These are phyloP conservation scores for Podargus strigoides DNA, from an alignment of 2,797 vertebrate species.

Conservation along the genomic window DNA sequence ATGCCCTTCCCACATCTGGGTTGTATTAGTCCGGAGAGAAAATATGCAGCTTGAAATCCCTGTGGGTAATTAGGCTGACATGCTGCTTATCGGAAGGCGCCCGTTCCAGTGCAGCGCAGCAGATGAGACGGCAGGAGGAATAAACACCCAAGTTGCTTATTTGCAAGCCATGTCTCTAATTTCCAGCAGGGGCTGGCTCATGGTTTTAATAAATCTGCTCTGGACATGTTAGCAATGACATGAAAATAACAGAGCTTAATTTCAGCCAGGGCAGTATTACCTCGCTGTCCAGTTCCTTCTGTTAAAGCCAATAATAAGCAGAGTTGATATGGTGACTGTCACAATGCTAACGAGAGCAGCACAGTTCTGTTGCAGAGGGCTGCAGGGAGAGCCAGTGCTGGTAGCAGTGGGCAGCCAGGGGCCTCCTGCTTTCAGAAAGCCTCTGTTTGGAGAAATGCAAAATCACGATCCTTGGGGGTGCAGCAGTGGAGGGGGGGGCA, in stretches of 20 bases:
- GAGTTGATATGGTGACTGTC: neutral
- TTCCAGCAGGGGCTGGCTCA: neutral
- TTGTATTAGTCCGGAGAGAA: conserved; percentile 56
- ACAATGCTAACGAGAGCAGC: neutral
- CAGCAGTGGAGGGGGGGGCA: rapidly evolving
- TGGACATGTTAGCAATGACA: neutral
- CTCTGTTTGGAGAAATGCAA: neutral
- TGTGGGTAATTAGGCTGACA: conserved; percentile 47
- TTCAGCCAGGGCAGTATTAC: neutral
- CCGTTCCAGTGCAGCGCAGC: conserved; percentile 17
- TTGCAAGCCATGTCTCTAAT: neutral
- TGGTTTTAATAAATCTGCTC: neutral
- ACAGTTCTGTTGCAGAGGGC: neutral
- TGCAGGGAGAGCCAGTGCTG: neutral
- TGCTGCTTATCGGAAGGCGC: conserved; percentile 37
- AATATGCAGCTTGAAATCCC: conserved; percentile 44
- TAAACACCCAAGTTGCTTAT: neutral
- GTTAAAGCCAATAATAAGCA: neutral
- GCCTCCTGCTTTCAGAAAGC: neutral
- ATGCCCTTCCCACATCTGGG: conserved; percentile 64
- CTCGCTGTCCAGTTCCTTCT: neutral
- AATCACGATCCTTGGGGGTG: neutral
- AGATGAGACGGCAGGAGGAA: neutral
- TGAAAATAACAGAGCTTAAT: neutral
- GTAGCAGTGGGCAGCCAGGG: neutral